These are phyloP conservation scores for Hiodon tergisus DNA, from an alignment of 2,113 vertebrate genomes.

Conservation along the genomic window DNA sequence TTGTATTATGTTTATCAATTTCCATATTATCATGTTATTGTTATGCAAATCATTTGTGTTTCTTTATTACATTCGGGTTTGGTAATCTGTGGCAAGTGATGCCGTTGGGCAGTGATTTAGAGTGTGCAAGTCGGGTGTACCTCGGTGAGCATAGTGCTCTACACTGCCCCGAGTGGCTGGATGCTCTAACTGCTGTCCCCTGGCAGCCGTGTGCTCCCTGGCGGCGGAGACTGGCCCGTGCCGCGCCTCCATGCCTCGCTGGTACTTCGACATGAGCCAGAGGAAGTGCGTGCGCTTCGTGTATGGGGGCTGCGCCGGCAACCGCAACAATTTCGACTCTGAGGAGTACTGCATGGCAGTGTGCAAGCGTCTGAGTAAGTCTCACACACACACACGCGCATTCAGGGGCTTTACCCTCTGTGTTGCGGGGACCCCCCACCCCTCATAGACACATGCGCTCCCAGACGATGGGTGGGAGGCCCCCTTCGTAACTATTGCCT, in stretches of 20 bases:
- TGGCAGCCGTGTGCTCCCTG: slow-evolving; percentile 94
- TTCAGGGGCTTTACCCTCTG: neutral
- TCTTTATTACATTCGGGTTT: neutral
- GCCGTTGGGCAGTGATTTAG: neutral
- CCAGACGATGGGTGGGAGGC: neutral
- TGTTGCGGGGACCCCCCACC: neutral
- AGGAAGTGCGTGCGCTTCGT: slow-evolving; percentile 86
- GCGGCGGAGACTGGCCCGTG: slow-evolving; percentile 87
- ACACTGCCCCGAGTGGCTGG: slow-evolving; percentile 6
- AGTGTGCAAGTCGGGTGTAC: neutral
- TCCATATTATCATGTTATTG: no score
- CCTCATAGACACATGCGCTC: neutral
- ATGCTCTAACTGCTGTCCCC: slow-evolving; percentile 33
- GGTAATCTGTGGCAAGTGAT: neutral
- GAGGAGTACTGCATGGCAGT: slow-evolving; percentile 97
- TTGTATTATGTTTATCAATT: no score
- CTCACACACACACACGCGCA: neutral
- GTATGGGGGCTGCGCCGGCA: slow-evolving; percentile 97
- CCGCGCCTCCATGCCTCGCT: slow-evolving; percentile 86
- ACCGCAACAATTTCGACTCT: slow-evolving; percentile 99
- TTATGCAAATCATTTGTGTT: no score
- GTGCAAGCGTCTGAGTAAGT: slow-evolving; percentile 61
- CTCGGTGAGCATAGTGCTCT: neutral
- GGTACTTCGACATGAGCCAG: slow-evolving; percentile 85
- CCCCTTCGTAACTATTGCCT: neutral